These are phyloP conservation scores for Rattus rattus DNA, from an alignment of 2,113 vertebrate genomes.

Conservation along the genomic window DNA sequence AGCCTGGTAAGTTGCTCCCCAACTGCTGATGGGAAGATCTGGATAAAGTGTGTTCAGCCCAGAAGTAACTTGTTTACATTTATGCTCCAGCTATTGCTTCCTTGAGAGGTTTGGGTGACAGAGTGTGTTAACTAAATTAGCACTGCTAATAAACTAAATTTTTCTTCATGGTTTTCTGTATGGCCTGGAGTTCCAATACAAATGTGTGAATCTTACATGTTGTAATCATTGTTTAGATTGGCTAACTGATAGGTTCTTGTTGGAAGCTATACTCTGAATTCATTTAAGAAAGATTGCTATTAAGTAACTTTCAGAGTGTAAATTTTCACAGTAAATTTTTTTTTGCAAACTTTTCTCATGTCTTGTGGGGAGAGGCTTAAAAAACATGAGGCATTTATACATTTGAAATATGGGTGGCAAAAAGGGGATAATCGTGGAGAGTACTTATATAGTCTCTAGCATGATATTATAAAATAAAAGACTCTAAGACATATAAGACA, in stretches of 20 bases:
- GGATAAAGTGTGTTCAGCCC: conserved; percentile 17
- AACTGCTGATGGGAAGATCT: background rate
- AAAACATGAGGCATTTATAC: conserved; percentile 64
- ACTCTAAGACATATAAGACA: conserved; percentile 73
- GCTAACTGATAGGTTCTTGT: conserved; percentile 58
- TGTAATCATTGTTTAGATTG: conserved; percentile 59
- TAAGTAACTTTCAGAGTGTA: background rate
- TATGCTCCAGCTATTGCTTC: conserved; percentile 46
- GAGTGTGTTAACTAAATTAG: conserved; percentile 49
- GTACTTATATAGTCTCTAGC: conserved; percentile 70
- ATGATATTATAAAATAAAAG: conserved; percentile 79
- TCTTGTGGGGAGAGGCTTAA: conserved; percentile 34
- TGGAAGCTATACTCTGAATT: conserved; percentile 45
- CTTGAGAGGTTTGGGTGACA: conserved; percentile 50
- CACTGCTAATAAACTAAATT: conserved; percentile 28
- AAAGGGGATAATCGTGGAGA: conserved; percentile 49
- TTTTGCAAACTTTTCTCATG: conserved; percentile 67
- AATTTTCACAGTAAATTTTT: background rate
- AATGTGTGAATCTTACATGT: conserved; percentile 45
- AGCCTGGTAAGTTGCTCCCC: conserved; percentile 38
- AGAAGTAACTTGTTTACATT: conserved; percentile 37
- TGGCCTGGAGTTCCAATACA: conserved; percentile 40
- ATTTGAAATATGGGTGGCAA: conserved; percentile 74
- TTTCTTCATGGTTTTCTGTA: conserved; percentile 39
- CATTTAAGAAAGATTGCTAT: conserved; percentile 59